A percentile compares a stretch with the other conserved stretches of the same genome.
Conservation (phyloP, 2,797 vertebrate genomes). For the Manis javanica region DNA sequence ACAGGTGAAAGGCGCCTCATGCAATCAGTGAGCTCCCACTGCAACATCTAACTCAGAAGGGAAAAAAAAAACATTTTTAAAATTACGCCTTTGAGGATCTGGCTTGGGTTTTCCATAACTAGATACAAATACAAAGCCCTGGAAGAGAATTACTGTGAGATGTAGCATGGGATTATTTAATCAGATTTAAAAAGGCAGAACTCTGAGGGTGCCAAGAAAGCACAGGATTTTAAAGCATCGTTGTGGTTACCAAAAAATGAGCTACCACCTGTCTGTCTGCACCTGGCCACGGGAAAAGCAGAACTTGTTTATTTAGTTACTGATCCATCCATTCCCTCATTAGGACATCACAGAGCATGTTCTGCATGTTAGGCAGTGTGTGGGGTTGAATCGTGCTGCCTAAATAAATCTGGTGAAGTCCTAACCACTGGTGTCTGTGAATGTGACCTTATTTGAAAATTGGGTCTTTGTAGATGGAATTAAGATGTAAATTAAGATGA, state of each 20-base stretch:
- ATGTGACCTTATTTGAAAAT: background rate
- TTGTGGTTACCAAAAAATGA: conserved; percentile 62
- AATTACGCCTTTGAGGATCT: conserved; percentile 73
- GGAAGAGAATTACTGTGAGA: conserved; percentile 82
- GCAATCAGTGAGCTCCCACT: conserved; percentile 34
- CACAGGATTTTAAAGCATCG: background rate
- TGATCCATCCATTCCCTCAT: background rate
- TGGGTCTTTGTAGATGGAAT: background rate
- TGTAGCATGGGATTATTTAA: conserved; percentile 83
- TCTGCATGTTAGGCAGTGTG: background rate
- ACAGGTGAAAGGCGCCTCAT: conserved; percentile 75
- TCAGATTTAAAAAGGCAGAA: conserved; percentile 75
- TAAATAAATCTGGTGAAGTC: background rate
- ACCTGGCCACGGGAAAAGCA: background rate
- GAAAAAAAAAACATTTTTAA: conserved; percentile 58
- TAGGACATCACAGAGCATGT: background rate
- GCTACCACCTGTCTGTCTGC: background rate
- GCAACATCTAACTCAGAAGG: conserved; percentile 68
- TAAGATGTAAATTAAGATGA: background rate
- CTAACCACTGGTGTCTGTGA: background rate
- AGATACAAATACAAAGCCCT: conserved; percentile 82
- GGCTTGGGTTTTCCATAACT: conserved; percentile 83
- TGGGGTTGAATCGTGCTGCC: background rate
- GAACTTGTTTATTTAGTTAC: background rate
- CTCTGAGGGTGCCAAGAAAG: conserved; percentile 53